These are phyloP conservation scores for Serrognathus titanus DNA, from an alignment of 2,888 invertebrate genomes.

Conservation along the genomic window DNA sequence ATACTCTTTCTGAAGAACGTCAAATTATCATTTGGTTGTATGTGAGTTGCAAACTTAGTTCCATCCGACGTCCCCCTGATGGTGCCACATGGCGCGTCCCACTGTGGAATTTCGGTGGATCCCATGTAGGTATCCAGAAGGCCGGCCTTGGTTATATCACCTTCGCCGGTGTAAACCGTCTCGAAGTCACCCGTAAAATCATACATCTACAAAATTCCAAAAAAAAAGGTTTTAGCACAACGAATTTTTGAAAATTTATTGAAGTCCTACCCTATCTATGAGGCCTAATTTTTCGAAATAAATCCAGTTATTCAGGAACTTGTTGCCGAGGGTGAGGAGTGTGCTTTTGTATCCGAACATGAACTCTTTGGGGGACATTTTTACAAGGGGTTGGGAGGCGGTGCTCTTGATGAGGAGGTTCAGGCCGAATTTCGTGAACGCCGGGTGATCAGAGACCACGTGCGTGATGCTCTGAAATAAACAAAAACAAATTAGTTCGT, in stretches of 20 bases:
- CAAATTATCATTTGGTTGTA: slow-evolving; percentile 65
- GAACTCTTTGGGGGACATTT: slow-evolving; percentile 81
- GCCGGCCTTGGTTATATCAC: slow-evolving; percentile 61
- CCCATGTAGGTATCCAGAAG: slow-evolving; percentile 76
- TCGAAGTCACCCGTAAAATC: slow-evolving; percentile 77
- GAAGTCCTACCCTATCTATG: slow-evolving; percentile 72
- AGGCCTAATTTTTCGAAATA: slow-evolving; percentile 83
- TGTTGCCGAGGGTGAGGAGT: slow-evolving; percentile 78
- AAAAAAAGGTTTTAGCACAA: background rate
- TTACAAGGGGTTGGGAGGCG: slow-evolving; percentile 65
- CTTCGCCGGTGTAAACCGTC: slow-evolving; percentile 71
- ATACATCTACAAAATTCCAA: slow-evolving; percentile 78
- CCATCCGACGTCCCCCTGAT: slow-evolving; percentile 79
- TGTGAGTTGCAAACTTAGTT: slow-evolving; percentile 74
- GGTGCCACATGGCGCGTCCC: slow-evolving; percentile 74
- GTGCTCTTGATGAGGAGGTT: slow-evolving; percentile 69
- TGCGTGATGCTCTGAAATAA: slow-evolving; percentile 74
- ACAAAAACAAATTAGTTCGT: no score
- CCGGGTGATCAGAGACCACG: slow-evolving; percentile 64
- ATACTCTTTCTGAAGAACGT: slow-evolving; percentile 81
- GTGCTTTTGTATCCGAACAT: slow-evolving; percentile 87
- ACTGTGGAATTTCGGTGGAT: slow-evolving; percentile 69
- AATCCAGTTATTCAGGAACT: slow-evolving; percentile 79
- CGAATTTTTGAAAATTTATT: background rate
- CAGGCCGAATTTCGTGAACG: slow-evolving; percentile 65